Base-by-base conservation (phyloP, 2,888 invertebrate genomes). In the Hyppa rectilinea region DNA sequence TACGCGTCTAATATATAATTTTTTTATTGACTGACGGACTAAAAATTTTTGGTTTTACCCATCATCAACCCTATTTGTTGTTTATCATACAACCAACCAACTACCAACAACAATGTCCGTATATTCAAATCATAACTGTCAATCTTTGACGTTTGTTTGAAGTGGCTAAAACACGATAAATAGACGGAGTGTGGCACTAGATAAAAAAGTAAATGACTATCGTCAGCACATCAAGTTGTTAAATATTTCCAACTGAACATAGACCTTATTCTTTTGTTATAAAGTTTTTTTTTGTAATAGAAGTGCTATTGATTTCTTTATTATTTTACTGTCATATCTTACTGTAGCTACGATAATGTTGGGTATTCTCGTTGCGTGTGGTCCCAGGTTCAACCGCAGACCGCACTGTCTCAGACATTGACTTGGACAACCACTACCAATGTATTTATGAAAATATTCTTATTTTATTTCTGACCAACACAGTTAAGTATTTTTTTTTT, bases 341-440 rank as follows among this genome's bases (percentile, higher is more conserved):
- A 23, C 20, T 38, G 38, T 58, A 26, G 17, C 14, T 36, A n/a
- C 52, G 23, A 26, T 71, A n/a, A 10, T 1, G 17, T 52, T 23
- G 10, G 17, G 20, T 36, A 14, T 7, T 47, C n/a, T 23, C 45
- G 20, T 36, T 53, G 81, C 53, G 73, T 80, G 83, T 80, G 81
- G 81, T 74, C 77, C 64, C 36, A 52, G 64, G 63, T 69, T 63
- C 50, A 49, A 83, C 81, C 81, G 69, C 81, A 80, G 59, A 49
- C 65, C 61, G 23, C 73, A n/a, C 10, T n/a, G 26, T 12, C 6
- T 17, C 6, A n/a, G n/a, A 12, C 38, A 26, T 12, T 26, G 26
- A 40, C 40, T 7, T 40, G 12, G 20, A 40, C 23, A 23, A 38
- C 56, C 23, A 17, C 10, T 10, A 20, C 23, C 20, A 40, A 58